These are phyloP conservation scores for Metaphire vulgaris DNA, from an alignment of 1,140 invertebrate species.

Conservation along the genomic window DNA sequence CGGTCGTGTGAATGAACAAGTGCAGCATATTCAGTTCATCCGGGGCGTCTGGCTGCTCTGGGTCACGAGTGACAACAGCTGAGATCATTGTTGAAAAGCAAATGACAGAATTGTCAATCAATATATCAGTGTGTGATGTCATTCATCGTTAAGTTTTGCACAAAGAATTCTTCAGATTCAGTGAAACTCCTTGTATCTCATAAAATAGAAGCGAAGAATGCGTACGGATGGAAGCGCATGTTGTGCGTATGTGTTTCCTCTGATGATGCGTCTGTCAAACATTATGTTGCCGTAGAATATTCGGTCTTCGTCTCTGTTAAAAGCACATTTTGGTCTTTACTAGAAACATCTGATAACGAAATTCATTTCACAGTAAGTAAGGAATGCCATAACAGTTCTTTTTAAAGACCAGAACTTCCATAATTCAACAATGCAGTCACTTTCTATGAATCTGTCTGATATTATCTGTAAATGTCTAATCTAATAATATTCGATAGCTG, in stretches of 20 bases:
- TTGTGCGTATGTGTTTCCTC: slow-evolving; percentile 68
- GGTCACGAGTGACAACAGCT: no score
- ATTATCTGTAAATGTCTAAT: neutral
- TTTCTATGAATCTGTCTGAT: neutral
- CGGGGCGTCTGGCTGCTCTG: no score
- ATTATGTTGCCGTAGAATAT: slow-evolving; percentile 62
- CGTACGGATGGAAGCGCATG: slow-evolving; percentile 59
- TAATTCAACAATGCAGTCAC: neutral
- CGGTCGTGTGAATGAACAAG: no score
- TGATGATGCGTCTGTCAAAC: slow-evolving; percentile 72
- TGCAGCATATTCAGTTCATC: no score
- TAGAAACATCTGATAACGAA: slow-evolving; percentile 8
- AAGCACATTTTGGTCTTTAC: no score
- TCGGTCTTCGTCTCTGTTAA: slow-evolving; percentile 34
- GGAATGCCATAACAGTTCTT: neutral
- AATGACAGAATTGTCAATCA: no score
- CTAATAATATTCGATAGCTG: neutral
- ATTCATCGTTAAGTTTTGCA: no score
- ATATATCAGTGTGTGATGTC: no score
- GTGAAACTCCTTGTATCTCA: no score
- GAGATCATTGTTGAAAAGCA: no score
- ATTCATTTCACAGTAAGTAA: neutral
- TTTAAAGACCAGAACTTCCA: neutral
- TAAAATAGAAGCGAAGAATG: no score
- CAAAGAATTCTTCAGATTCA: no score